Base-by-base conservation (phyloP, 2,113 vertebrate species). In the Clarias batrachus region DNA sequence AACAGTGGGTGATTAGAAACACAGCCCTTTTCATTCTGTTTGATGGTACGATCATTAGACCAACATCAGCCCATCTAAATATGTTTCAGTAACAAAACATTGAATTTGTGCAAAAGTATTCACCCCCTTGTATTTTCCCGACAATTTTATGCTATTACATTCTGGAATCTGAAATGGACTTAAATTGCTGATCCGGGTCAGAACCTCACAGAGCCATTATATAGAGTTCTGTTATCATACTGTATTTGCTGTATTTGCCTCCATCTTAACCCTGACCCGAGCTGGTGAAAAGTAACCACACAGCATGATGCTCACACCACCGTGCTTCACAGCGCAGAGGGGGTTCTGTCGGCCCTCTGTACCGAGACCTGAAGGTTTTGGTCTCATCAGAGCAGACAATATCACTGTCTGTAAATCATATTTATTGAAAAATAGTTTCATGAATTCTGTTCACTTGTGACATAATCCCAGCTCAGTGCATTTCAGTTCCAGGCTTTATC, bases 1-100 rank as follows among this genome's bases (percentile, higher is more conserved):
- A 41, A 73, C 9, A n/a, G 41, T 41, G 81, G 80, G 62, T 77
- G 25, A 66, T 78, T 66, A 54, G 68, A 84, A 85, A 37, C 73
- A 74, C 48, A 0, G 41, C 23, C 52, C n/a, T 25, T 77, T 78
- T 54, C 8, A 54, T 56, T 78, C n/a, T 78, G 52, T n/a, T 52
- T 73, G 8, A 54, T 2, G 3, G 70, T 41, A 19, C 8, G 25
- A 56, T 56, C 12, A 2, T 19, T 27, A 30, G 17, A 57, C 13
- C 54, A 78, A 57, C 10, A 57, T 30, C 73, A 78, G 73, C 23
- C n/a, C 13, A 14, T 76, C 14, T 23, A 23, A 48, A 23, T 54
- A 12, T 41, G 4, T 11, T 70, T 23, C 37, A 52, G 2, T 19
- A 57, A 57, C 30, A 7, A 57, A 57, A 59, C 33, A 30, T 16